Evolutionary conservation across 2,888 invertebrate species (phyloP).

Genomic region (Troglohyphantes excavatus): DNA sequence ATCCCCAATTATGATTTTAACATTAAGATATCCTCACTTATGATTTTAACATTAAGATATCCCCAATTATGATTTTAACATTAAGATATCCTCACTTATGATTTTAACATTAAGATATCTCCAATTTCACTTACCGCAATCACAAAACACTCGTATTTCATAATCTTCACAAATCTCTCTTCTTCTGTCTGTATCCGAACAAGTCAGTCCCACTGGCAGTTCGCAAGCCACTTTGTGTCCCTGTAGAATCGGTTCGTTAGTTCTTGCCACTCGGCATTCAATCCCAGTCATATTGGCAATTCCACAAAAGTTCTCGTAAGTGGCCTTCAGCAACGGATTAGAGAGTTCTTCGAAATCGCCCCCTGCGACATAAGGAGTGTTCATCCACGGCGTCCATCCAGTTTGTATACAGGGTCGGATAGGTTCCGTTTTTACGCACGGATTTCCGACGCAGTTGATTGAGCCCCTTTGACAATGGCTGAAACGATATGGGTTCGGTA

Average conservation of each 20-base stretch:
- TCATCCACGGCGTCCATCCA: constrained; percentile 93
- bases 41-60: too few relatives aligned
- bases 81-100: neutral
- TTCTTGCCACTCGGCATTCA: constrained; percentile 88
- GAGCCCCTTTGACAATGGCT: constrained; percentile 82
- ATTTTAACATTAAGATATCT: too few relatives aligned
- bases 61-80: too few relatives aligned
- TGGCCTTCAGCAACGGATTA: constrained; percentile 80
- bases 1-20: too few relatives aligned
- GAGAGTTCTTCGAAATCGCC: constrained; percentile 81
- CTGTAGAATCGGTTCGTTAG: constrained; percentile 86
- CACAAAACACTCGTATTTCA: constrained; percentile 90
- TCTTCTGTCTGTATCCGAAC: constrained; percentile 83
- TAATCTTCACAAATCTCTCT: constrained; percentile 88
- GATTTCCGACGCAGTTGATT: constrained; percentile 81
- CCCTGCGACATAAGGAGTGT: constrained; percentile 82
- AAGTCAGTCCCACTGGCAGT: constrained; percentile 88
- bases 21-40: too few relatives aligned
- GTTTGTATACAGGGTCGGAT: constrained; percentile 84
- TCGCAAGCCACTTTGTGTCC: constrained; percentile 90
- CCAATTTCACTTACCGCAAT: constrained; percentile 84
- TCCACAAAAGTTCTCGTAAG: constrained; percentile 85
- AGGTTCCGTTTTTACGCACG: constrained; percentile 78
- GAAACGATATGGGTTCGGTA: too few relatives aligned
- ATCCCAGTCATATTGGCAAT: constrained; percentile 87